Percentiles rank a stretch among this genome's conserved stretches.
These are phyloP conservation scores for Carettochelys insculpta DNA, from an alignment of 2,113 vertebrate genomes.

Conservation along the genomic window DNA sequence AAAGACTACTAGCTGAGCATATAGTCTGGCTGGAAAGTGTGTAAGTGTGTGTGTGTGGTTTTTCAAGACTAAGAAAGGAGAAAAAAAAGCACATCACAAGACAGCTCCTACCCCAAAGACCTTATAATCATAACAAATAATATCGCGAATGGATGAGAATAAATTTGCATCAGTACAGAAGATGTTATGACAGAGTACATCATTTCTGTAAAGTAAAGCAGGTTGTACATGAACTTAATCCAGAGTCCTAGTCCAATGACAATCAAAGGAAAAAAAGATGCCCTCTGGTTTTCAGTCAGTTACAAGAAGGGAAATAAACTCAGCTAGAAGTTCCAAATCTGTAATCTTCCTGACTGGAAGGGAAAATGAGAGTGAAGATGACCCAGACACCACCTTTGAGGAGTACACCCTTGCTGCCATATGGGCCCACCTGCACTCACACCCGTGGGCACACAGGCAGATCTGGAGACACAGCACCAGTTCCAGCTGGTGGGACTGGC, in stretches of 20 bases:
- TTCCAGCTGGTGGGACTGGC: too few species aligned
- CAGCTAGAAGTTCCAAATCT: not conserved
- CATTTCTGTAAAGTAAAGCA: not conserved
- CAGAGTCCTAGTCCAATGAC: not conserved
- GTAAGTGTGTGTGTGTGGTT: too few species aligned
- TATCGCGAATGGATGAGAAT: not conserved
- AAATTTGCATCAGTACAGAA: not conserved
- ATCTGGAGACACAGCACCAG: too few species aligned
- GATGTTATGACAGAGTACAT: not conserved
- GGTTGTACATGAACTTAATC: not conserved
- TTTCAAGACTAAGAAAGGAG: too few species aligned
- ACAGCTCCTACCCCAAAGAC: not conserved
- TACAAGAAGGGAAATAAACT: not conserved
- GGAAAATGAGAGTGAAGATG: not conserved
- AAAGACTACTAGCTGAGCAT: too few species aligned
- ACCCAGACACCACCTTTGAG: too few species aligned
- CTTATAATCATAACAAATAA: not conserved
- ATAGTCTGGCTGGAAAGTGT: too few species aligned
- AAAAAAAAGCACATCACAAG: not conserved
- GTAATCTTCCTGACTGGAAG: not conserved
- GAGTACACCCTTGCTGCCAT: too few species aligned
- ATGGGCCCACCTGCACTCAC: too few species aligned
- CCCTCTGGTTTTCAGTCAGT: not conserved
- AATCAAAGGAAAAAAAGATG: not conserved
- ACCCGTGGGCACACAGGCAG: too few species aligned